Conservation (phyloP, 1,140 invertebrate species). For the Aphis craccivora region DNA sequence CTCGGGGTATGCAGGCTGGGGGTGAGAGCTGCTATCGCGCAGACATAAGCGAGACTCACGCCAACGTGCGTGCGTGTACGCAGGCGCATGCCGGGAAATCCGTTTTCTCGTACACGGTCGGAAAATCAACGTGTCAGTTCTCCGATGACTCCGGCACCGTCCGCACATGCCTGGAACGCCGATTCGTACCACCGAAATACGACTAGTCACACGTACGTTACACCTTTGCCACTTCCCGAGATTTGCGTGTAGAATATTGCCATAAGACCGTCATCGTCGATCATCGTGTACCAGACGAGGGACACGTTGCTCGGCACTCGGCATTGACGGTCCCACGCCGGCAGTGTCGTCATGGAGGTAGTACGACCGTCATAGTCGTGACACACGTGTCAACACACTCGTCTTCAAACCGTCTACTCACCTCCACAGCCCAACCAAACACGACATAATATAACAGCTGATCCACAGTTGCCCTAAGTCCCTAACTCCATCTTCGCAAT, state of each 20-base stretch:
- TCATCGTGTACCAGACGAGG: not conserved
- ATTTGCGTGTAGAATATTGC: not conserved
- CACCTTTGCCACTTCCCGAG: too few species aligned
- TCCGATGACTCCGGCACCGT: not conserved
- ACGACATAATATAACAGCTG: not conserved
- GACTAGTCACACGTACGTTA: not conserved
- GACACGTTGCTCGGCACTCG: too few species aligned
- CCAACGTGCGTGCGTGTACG: not conserved
- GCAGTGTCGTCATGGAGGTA: not conserved
- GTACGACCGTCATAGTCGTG: not conserved
- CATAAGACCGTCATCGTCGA: not conserved
- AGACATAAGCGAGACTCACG: not conserved
- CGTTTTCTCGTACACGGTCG: slow-evolving; percentile 38
- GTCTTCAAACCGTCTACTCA: not conserved
- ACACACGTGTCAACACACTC: not conserved
- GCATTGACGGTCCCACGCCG: not conserved
- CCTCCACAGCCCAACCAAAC: not conserved
- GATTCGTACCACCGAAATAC: not conserved
- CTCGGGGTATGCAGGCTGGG: not conserved
- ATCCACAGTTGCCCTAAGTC: not conserved
- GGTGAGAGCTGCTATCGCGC: not conserved
- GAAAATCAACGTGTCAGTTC: slow-evolving; percentile 53
- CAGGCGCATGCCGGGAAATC: not conserved
- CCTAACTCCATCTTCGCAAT: not conserved
- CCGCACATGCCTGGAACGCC: not conserved